Evolutionary conservation across 1,140 invertebrate genomes (phyloP).

Genomic region (Drosophila ercepeae): DNA sequence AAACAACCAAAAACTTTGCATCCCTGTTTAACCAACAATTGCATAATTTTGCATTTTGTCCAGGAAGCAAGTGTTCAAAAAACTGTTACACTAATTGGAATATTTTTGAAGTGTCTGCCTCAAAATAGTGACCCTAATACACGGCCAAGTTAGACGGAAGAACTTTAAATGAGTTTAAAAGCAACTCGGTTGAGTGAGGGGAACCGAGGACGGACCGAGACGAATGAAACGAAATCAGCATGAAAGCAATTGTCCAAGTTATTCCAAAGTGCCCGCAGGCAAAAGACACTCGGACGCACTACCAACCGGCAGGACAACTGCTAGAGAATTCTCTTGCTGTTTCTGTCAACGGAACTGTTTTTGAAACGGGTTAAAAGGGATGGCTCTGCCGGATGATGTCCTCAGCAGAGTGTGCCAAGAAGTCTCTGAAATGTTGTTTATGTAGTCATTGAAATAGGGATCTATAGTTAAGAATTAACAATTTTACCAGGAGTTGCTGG

Average conservation of each 20-base stretch:
- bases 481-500: slow-evolving; percentile 13
- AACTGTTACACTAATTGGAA: slow-evolving; percentile 62
- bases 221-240: slow-evolving; percentile 64
- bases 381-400: slow-evolving; percentile 23
- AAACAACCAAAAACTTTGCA: neutral
- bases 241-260: slow-evolving; percentile 72
- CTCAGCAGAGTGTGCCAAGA: slow-evolving; percentile 3
- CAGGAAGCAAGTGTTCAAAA: slow-evolving; percentile 1
- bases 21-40: neutral
- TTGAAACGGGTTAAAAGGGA: slow-evolving; percentile 49
- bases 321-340: slow-evolving; percentile 28
- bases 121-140: slow-evolving; percentile 56
- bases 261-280: slow-evolving; percentile 53
- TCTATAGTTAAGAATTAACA: slow-evolving; percentile 40
- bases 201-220: neutral
- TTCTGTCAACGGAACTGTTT: slow-evolving; percentile 44
- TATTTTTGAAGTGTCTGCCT: slow-evolving; percentile 36
- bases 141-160: slow-evolving; percentile 43
- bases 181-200: slow-evolving; percentile 19
- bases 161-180: slow-evolving; percentile 46
- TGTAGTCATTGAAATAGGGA: slow-evolving; percentile 17
- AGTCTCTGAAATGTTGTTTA: slow-evolving; percentile 36
- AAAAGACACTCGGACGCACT: slow-evolving; percentile 15
- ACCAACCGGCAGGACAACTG: slow-evolving; percentile 13
- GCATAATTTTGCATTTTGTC: slow-evolving; percentile 26